phyloP scores from a whole-genome alignment of 2,113 vertebrate species.

The Emydura subglobosa region DNA sequence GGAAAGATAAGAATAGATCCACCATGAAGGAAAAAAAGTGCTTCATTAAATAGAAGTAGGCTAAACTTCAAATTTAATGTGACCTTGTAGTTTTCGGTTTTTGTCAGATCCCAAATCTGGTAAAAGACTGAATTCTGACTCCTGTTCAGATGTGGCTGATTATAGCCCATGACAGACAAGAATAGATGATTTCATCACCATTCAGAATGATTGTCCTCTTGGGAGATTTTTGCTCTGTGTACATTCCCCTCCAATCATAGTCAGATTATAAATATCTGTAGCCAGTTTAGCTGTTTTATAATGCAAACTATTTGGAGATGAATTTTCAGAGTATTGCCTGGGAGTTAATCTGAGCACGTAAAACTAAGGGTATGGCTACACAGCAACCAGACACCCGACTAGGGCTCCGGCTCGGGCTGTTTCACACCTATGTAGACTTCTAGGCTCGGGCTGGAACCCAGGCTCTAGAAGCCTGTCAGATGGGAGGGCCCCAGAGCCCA shows the following conservation, averaged over 20 bases:
- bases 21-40: no score
- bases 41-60: background rate
- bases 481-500: background rate
- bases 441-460: background rate
- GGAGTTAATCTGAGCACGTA: background rate
- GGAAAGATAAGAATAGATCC: background rate
- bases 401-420: background rate
- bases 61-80: background rate
- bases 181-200: background rate
- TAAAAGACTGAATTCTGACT: background rate
- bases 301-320: background rate
- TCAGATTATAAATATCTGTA: background rate
- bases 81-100: background rate
- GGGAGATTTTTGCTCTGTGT: background rate
- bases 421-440: background rate
- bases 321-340: background rate
- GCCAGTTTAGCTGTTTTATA: background rate
- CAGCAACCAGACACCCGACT: background rate
- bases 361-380: background rate
- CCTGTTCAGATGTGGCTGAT: background rate
- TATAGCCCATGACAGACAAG: background rate
- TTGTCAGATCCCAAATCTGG: background rate
- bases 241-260: background rate
- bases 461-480: background rate
- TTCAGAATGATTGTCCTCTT: background rate